Percentiles rank a stretch among this genome's conserved stretches.
phyloP scores from a whole-genome alignment of 2,113 vertebrate species.

The Astatoreochromis straeleni region DNA sequence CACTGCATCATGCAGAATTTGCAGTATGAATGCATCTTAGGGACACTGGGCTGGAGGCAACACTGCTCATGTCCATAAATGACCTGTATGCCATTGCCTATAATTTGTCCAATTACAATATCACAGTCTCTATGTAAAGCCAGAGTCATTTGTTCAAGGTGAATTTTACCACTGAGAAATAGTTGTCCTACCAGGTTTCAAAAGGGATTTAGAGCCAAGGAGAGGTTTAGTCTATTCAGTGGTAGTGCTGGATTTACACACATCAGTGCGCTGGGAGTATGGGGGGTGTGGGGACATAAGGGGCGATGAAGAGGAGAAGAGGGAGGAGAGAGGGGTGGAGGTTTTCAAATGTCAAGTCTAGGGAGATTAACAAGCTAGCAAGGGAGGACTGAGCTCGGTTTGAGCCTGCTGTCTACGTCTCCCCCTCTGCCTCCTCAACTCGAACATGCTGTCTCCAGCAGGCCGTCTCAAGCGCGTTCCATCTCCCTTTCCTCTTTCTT shows the following conservation, averaged over 20 bases:
- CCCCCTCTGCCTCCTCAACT: background rate
- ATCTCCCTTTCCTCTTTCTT: background rate
- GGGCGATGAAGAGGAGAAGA: background rate
- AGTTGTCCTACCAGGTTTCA: slow-evolving; percentile 39
- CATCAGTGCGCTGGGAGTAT: slow-evolving; percentile 22
- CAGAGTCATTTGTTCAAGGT: slow-evolving; percentile 37
- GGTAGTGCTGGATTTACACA: slow-evolving; percentile 47
- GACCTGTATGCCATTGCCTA: background rate
- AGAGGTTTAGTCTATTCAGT: slow-evolving; percentile 46
- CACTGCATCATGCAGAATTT: background rate
- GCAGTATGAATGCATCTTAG: background rate
- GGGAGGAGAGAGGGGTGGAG: slow-evolving; percentile 4
- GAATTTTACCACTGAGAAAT: slow-evolving; percentile 44
- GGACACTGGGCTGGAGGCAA: slow-evolving; percentile 1
- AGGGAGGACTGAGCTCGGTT: slow-evolving; percentile 22
- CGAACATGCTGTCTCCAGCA: background rate
- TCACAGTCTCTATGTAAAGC: slow-evolving; percentile 1
- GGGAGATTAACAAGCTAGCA: slow-evolving; percentile 55
- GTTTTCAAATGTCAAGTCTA: slow-evolving; percentile 67
- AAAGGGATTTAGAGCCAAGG: slow-evolving; percentile 46
- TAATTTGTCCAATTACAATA: background rate
- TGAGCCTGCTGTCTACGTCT: background rate
- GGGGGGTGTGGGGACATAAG: background rate
- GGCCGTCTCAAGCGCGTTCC: background rate
- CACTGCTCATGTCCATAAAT: background rate